Percentiles rank a stretch among this genome's conserved stretches.
phyloP scores from a whole-genome alignment of 2,113 vertebrate genomes.

The Microtus montanus region DNA sequence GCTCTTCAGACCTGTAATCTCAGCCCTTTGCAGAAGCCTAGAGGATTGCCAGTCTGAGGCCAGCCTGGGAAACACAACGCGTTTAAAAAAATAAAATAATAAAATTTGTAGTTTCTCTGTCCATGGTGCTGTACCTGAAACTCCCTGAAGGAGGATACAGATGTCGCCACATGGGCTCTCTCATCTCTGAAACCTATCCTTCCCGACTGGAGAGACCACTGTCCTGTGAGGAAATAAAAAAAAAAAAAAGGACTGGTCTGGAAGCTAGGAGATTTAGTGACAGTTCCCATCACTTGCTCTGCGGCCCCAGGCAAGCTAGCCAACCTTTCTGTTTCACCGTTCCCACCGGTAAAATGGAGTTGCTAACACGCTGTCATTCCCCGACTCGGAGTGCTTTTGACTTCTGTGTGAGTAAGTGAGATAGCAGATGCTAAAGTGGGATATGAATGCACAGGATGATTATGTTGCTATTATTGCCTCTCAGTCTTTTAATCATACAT shows the following conservation, averaged over 20 bases:
- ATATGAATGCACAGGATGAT: conserved; percentile 60
- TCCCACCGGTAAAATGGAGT: conserved; percentile 57
- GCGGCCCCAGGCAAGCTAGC: conserved; percentile 54
- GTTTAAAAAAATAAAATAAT: too few species aligned
- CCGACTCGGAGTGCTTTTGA: conserved; percentile 33
- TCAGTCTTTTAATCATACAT: conserved; percentile 76
- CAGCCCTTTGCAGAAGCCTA: background rate
- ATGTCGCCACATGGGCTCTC: background rate
- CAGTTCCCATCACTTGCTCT: conserved; percentile 51
- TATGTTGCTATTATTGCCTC: conserved; percentile 64
- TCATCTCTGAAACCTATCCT: background rate
- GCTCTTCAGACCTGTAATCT: background rate
- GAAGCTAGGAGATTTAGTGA: conserved; percentile 1
- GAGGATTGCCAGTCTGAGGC: background rate
- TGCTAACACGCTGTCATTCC: conserved; percentile 42
- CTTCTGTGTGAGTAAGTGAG: conserved; percentile 66
- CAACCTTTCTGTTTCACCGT: conserved; percentile 60
- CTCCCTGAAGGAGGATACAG: background rate
- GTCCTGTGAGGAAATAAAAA: background rate
- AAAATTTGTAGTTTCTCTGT: background rate
- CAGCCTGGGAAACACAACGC: background rate
- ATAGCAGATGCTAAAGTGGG: conserved; percentile 71
- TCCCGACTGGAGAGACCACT: background rate
- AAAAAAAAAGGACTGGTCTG: background rate
- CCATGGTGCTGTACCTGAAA: conserved; percentile 11